These are phyloP conservation scores for Calidris pugnax DNA, from an alignment of 2,113 vertebrate species.

Conservation along the genomic window DNA sequence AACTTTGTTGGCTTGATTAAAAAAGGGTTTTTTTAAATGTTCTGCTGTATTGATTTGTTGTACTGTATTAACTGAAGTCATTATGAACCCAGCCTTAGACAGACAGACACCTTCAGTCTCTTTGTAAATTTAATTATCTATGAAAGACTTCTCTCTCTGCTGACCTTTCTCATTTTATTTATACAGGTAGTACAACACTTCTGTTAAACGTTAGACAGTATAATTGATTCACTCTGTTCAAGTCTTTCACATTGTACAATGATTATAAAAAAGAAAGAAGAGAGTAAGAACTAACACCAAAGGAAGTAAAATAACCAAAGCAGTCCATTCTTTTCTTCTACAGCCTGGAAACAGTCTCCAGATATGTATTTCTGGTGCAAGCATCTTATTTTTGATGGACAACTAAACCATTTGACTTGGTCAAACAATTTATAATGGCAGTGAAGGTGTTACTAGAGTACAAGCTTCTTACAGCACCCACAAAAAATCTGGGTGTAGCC, in stretches of 20 bases:
- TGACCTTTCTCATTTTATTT: neutral
- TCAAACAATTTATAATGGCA: neutral
- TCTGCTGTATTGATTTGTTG: neutral
- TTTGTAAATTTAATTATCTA: neutral
- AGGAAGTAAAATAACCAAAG: neutral
- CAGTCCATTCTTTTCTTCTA: neutral
- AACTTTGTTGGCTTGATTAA: neutral
- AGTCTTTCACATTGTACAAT: neutral
- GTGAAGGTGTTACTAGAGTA: neutral
- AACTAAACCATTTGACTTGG: neutral
- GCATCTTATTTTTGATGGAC: neutral
- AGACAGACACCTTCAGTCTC: neutral
- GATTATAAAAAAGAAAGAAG: neutral
- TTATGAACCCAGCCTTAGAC: neutral
- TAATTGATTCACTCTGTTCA: neutral
- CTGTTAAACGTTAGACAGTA: neutral
- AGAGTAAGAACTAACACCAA: neutral
- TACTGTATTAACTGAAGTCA: neutral
- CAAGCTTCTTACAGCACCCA: neutral
- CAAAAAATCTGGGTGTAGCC: neutral
- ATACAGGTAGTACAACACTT: neutral
- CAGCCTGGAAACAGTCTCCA: neutral
- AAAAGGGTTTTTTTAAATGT: neutral
- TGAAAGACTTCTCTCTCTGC: neutral
- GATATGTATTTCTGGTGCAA: neutral